phyloP scores from a whole-genome alignment of 2,888 invertebrate species.

The Trypoxylon attenuatum region DNA sequence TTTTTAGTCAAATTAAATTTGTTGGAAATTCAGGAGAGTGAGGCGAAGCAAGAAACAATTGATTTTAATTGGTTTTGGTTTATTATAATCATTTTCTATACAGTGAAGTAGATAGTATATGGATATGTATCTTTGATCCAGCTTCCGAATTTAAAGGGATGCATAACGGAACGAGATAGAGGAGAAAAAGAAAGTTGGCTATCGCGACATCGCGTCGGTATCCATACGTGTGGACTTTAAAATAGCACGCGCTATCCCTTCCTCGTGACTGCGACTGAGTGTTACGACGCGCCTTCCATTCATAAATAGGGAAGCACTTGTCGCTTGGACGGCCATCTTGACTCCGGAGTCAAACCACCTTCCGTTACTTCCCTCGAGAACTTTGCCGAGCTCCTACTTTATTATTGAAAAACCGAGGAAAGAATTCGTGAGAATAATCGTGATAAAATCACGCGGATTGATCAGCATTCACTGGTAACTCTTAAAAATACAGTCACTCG shows the following conservation, averaged over 20 bases:
- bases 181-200: conserved; percentile 19
- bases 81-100: too few relatives aligned
- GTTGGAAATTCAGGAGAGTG: too few relatives aligned
- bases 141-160: neutral
- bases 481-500: neutral
- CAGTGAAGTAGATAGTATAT: too few relatives aligned
- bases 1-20: too few relatives aligned
- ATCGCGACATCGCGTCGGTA: conserved; percentile 30
- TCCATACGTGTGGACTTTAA: conserved; percentile 48
- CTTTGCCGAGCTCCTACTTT: neutral
- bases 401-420: neutral
- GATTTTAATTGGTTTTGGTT: too few relatives aligned
- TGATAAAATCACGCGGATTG: neutral
- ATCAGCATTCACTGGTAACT: neutral
- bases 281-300: conserved; percentile 59
- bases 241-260: conserved; percentile 51
- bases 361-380: conserved; percentile 11
- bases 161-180: neutral
- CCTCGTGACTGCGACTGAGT: conserved; percentile 22
- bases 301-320: conserved; percentile 64
- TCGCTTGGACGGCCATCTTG: conserved; percentile 59
- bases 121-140: too few relatives aligned
- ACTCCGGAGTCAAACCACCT: conserved; percentile 49
- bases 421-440: neutral
- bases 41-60: too few relatives aligned